A percentile compares a stretch with the other conserved stretches of the same genome.
phyloP scores from a whole-genome alignment of 1,140 invertebrate species.

The Homalodisca vitripennis region DNA sequence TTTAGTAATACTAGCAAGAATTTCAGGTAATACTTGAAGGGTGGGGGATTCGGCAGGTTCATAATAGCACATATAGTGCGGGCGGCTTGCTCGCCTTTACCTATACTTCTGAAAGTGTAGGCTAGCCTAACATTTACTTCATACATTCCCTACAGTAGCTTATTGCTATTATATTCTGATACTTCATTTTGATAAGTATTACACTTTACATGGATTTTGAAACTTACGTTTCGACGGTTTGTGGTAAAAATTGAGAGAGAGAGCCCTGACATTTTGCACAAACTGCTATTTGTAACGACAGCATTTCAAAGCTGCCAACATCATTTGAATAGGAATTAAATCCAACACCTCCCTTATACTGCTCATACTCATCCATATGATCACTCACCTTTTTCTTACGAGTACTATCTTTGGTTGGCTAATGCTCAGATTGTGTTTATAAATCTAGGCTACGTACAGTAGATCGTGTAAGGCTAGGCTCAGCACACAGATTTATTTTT shows the following conservation, averaged over 20 bases:
- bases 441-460: neutral
- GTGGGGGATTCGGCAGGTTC: neutral
- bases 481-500: neutral
- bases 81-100: too few relatives aligned
- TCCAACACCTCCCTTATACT: neutral
- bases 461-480: neutral
- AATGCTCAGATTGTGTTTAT: neutral
- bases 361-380: neutral
- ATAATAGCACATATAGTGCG: neutral
- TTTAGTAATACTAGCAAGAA: neutral
- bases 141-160: neutral
- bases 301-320: conserved; percentile 2
- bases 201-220: neutral
- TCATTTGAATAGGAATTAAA: neutral
- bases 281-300: neutral
- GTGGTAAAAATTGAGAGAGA: neutral
- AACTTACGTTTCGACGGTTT: neutral
- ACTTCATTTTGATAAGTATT: neutral
- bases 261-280: too few relatives aligned
- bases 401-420: neutral
- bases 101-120: conserved; percentile 20
- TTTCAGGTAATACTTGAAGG: neutral
- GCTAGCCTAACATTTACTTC: conserved; percentile 17
- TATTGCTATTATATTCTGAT: conserved; percentile 12
- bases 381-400: neutral